A percentile compares a stretch with the other conserved stretches of the same genome.
These are phyloP conservation scores for Neopipo cinnamomea DNA, from an alignment of 2,113 vertebrate species.

Conservation along the genomic window DNA sequence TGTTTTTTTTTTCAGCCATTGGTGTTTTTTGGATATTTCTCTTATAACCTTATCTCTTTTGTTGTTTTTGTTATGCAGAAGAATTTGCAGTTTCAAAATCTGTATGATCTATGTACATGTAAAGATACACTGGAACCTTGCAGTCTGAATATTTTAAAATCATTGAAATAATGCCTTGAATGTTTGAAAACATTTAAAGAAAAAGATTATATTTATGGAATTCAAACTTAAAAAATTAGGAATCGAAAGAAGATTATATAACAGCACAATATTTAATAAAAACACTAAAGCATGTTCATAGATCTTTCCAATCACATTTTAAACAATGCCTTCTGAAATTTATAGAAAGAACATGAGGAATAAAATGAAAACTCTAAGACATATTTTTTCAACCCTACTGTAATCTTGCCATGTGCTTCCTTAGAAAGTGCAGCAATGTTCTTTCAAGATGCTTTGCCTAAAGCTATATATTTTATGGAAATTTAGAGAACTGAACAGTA, in stretches of 20 bases:
- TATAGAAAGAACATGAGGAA: not conserved
- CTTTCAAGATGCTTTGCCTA: not conserved
- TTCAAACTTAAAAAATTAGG: not conserved
- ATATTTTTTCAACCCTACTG: not conserved
- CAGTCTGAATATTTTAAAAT: not conserved
- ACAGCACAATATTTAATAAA: not conserved
- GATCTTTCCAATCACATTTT: not conserved
- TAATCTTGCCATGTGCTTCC: not conserved
- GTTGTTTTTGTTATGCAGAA: not conserved
- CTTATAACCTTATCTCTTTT: not conserved
- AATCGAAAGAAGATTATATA: not conserved
- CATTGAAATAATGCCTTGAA: not conserved
- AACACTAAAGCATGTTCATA: not conserved
- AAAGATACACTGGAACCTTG: not conserved
- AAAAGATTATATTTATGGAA: not conserved
- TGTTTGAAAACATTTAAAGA: not conserved
- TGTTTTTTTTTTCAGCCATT: not conserved
- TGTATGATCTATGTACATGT: not conserved
- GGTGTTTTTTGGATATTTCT: not conserved
- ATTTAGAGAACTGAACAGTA: not conserved
- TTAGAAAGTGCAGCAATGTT: not conserved
- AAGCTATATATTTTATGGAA: not conserved
- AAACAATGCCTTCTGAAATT: not conserved
- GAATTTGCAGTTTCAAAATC: not conserved
- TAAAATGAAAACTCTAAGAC: not conserved